Evolutionary conservation across 2,113 vertebrate species (phyloP).

Genomic region (Axis porcinus): DNA sequence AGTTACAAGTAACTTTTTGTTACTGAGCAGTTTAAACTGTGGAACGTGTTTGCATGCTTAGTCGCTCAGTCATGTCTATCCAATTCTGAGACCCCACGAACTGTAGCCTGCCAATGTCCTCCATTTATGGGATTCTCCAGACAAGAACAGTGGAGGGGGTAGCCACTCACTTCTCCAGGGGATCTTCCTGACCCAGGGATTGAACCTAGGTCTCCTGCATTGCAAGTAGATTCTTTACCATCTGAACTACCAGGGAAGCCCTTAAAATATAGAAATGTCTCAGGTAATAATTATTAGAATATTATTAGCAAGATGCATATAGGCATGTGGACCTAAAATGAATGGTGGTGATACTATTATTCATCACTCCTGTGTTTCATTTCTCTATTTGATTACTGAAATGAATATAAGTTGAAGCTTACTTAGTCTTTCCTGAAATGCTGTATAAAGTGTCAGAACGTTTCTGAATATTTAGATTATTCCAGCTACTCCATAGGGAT

Average conservation of each 20-base stretch:
- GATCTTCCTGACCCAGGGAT: neutral
- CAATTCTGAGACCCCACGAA: neutral
- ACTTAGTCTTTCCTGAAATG: neutral
- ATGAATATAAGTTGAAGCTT: neutral
- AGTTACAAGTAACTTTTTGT: neutral
- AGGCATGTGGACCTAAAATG: neutral
- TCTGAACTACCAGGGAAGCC: neutral
- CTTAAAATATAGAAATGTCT: neutral
- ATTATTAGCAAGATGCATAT: neutral
- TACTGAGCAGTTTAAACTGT: neutral
- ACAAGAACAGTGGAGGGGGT: neutral
- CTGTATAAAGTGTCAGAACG: neutral
- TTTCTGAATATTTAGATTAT: slow-evolving; percentile 16
- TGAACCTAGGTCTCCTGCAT: neutral
- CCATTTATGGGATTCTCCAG: neutral
- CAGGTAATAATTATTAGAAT: neutral
- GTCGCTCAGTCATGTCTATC: neutral
- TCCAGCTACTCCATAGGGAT: neutral
- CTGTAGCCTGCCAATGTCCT: neutral
- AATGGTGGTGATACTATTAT: neutral
- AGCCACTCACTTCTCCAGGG: neutral
- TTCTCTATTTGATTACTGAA: neutral
- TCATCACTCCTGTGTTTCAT: neutral
- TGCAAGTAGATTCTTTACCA: neutral
- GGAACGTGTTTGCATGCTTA: neutral